A percentile compares a stretch with the other conserved stretches of the same genome.
Evolutionary conservation across 92 coral and sea anemone species (phyloP).

Genomic region (Actinernus sp.): DNA sequence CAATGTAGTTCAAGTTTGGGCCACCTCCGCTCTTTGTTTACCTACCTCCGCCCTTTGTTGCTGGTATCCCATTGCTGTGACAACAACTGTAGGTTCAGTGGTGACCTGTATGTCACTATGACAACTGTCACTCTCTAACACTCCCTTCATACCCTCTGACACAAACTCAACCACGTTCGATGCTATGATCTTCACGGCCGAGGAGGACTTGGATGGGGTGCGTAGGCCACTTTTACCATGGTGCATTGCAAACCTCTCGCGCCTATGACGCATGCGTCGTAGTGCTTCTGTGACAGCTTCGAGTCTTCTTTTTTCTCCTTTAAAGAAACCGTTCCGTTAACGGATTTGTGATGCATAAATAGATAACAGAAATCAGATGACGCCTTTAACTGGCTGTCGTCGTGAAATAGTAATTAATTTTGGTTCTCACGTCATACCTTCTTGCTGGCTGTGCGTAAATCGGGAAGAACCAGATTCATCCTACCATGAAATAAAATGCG

Average conservation of each 20-base stretch:
- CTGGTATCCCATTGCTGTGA: conserved; percentile 79
- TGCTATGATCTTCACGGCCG: conserved; percentile 74
- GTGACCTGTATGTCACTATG: conserved; percentile 21
- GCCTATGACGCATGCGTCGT: conserved; percentile 74
- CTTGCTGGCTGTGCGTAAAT: not conserved
- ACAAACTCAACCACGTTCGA: conserved; percentile 73
- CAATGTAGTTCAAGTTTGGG: too few relatives aligned
- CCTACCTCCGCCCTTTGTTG: conserved; percentile 85
- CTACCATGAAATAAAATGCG: not conserved
- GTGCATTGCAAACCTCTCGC: conserved; percentile 65
- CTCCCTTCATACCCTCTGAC: conserved; percentile 56
- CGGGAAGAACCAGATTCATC: not conserved
- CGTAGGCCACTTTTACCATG: conserved; percentile 44
- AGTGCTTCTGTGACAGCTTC: conserved; percentile 81
- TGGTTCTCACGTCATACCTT: not conserved
- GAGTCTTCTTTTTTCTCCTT: conserved; percentile 72
- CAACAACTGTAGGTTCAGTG: conserved; percentile 70
- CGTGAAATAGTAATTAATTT: too few relatives aligned
- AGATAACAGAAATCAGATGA: too few relatives aligned
- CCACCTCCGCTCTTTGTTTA: not conserved
- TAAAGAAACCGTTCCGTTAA: too few relatives aligned
- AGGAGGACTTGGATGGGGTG: conserved; percentile 45
- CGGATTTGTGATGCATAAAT: too few relatives aligned
- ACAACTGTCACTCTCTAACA: conserved; percentile 1
- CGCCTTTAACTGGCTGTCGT: too few relatives aligned